Percentiles rank a stretch among this genome's conserved stretches.
Evolutionary conservation across 2,113 vertebrate species (phyloP).

Genomic region (Trematocara nigrifrons): DNA sequence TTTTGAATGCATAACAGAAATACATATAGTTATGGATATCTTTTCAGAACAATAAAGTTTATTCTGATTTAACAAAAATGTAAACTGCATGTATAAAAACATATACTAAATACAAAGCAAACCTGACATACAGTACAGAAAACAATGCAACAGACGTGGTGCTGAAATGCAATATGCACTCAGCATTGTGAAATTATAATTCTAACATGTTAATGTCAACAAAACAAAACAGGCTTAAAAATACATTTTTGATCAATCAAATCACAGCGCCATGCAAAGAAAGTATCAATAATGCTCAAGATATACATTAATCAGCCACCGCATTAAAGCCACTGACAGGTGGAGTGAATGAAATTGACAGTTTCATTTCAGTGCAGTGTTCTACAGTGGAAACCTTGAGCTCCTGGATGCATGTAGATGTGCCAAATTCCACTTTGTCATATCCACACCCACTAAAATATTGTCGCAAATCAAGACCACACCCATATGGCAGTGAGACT

Average conservation of each 20-base stretch:
- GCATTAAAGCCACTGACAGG: neutral
- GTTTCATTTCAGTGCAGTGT: neutral
- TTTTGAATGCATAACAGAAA: neutral
- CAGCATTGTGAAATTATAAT: neutral
- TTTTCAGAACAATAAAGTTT: neutral
- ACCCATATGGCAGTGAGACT: neutral
- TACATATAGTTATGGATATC: neutral
- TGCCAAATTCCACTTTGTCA: neutral
- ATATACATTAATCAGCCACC: neutral
- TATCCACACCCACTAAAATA: neutral
- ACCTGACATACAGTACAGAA: neutral
- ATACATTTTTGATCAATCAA: neutral
- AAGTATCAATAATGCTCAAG: neutral
- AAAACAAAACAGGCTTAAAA: neutral
- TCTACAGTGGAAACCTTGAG: neutral
- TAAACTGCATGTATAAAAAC: neutral
- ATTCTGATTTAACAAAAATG: neutral
- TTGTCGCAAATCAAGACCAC: neutral
- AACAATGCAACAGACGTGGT: neutral
- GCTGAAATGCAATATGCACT: neutral
- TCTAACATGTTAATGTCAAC: neutral
- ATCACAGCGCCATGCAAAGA: neutral
- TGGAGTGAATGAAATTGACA: neutral
- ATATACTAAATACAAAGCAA: neutral
- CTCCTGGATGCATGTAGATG: neutral